A percentile compares a stretch with the other conserved stretches of the same genome.
These are phyloP conservation scores for Carettochelys insculpta DNA, from an alignment of 2,113 vertebrate genomes.

Conservation along the genomic window DNA sequence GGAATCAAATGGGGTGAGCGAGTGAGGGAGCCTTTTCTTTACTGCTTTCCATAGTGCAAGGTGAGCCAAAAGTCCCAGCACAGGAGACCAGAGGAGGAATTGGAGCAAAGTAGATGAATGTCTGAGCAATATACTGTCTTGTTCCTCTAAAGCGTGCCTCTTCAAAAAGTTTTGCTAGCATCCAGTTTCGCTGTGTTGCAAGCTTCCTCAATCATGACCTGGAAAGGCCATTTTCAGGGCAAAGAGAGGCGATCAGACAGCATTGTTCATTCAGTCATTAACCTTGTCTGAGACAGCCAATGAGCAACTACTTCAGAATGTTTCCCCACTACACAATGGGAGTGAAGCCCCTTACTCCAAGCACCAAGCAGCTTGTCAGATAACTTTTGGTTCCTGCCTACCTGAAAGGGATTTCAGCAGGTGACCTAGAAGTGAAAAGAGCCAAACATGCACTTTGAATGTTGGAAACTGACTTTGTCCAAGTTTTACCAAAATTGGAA, in stretches of 20 bases:
- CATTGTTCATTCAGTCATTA: background rate
- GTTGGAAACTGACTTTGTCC: fast-evolving
- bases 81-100: too few relatives aligned
- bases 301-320: background rate
- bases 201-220: too few relatives aligned
- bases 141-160: too few relatives aligned
- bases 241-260: background rate
- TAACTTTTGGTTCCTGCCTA: background rate
- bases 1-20: too few relatives aligned
- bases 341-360: background rate
- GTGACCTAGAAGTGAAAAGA: background rate
- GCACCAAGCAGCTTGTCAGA: background rate
- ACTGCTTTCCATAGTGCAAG: too few relatives aligned
- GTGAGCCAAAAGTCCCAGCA: too few relatives aligned
- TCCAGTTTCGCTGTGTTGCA: too few relatives aligned
- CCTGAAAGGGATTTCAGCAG: fast-evolving
- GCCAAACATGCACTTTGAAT: background rate
- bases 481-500: background rate
- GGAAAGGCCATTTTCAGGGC: background rate
- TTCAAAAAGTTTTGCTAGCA: too few relatives aligned
- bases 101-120: too few relatives aligned
- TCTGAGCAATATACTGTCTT: too few relatives aligned
- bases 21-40: too few relatives aligned
- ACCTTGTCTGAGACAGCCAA: background rate
- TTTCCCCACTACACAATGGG: background rate